These are phyloP conservation scores for Macquaria ambigua DNA, from an alignment of 2,113 vertebrate genomes.

Conservation along the genomic window DNA sequence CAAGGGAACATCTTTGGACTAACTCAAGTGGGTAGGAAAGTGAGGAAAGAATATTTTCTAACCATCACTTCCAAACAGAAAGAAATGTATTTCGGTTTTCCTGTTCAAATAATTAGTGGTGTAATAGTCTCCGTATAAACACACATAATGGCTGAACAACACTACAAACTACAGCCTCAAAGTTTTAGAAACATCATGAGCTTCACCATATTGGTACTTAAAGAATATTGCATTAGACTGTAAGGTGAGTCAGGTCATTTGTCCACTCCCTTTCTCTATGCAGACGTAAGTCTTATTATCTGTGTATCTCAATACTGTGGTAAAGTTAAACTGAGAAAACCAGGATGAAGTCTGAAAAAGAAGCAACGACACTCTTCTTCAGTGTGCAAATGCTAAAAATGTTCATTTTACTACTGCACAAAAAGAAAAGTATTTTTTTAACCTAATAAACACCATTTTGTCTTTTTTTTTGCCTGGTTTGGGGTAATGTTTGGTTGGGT, in stretches of 20 bases:
- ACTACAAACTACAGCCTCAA: background rate
- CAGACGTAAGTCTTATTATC: background rate
- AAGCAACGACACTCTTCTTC: background rate
- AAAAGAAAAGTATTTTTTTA: background rate
- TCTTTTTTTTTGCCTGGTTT: background rate
- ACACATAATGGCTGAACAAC: background rate
- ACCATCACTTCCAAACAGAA: background rate
- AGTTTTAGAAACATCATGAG: background rate
- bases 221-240: background rate
- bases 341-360: background rate
- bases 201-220: background rate
- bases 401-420: background rate
- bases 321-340: background rate
- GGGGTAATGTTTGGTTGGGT: slow-evolving; percentile 26
- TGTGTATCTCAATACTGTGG: background rate
- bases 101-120: background rate
- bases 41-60: too few species aligned
- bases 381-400: background rate
- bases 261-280: background rate
- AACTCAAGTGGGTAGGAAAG: too few species aligned
- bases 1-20: background rate
- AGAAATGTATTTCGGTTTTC: background rate
- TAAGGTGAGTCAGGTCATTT: background rate
- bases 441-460: background rate
- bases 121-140: background rate